Evolutionary conservation across 2,888 invertebrate species (phyloP), one percentile per base, ranked within the genome.

Genomic region (Drosophila falleni): DNA sequence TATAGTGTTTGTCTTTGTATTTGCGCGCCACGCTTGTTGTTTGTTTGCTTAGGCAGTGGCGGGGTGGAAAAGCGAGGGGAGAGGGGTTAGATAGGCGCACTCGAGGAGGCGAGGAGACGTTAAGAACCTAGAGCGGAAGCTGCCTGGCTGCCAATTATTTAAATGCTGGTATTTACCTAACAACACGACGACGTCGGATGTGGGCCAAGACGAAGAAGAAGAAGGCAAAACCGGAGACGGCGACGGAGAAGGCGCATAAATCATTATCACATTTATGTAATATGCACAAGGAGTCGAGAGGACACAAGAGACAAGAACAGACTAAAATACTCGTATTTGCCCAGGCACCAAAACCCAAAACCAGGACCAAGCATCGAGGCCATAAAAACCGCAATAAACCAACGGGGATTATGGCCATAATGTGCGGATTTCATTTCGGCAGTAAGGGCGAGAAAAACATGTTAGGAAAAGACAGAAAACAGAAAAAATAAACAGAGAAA

Each of bases 251-350:
- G 67, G 50, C 71, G 75, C 80, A 88, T 84, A 88, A 88, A 84
- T 84, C 89, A 84, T 84, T 84, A 84, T 88, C 89, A 80, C 89
- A 86, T 88, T 83, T 88, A 83, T 83, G 83, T 88, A 77, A 86
- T 82, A 84, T 86, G 80, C 83, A 80, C 66, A 67, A 65, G 69
- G 60, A 71, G 64, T 69, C 61, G 54, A 50, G 53, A 46, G 13
- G 19, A 49, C 37, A 54, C 44, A 46, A n/a, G n/a, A n/a, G 31
- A 49, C 29, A 23, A 16, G 23, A 60, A 53, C 63, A 54, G 55
- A 49, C 41, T 44, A 55, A 65, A 75, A 59, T 70, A 13, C 35
- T 13, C 35, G 35, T 35, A 74, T 74, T 74, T 74, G 69, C 49
- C 37, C 61, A 23, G 55, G 53, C 64, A 42, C 8, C n/a, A 46